These are phyloP conservation scores for Trichosurus vulpecula DNA, from an alignment of 2,797 vertebrate species.

Conservation along the genomic window DNA sequence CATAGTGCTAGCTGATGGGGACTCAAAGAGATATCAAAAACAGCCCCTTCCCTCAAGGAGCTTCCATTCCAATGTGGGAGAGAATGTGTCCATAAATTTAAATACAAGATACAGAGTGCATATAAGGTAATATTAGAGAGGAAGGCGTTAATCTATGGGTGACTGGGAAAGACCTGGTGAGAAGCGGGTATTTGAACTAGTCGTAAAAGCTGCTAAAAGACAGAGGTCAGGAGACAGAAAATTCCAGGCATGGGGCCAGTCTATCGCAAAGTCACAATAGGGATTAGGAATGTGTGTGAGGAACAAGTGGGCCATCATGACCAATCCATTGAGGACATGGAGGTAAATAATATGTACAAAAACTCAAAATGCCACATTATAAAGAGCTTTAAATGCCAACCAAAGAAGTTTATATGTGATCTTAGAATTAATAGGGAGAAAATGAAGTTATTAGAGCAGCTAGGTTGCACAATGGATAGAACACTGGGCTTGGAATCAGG, in stretches of 20 bases:
- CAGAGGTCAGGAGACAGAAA: background rate
- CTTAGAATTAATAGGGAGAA: background rate
- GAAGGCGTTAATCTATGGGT: background rate
- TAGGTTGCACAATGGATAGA: background rate
- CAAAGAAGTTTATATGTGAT: background rate
- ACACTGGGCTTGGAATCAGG: background rate
- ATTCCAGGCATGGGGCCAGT: background rate
- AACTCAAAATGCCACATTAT: background rate
- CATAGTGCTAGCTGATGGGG: background rate
- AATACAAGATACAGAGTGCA: background rate
- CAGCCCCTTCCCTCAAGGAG: background rate
- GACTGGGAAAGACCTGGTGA: background rate
- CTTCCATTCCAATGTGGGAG: background rate
- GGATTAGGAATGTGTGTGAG: background rate
- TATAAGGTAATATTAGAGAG: background rate
- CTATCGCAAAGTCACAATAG: background rate
- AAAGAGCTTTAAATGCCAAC: background rate
- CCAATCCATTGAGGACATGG: background rate
- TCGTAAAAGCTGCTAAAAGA: background rate
- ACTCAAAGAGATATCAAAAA: background rate
- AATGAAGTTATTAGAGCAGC: background rate
- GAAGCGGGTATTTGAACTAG: background rate
- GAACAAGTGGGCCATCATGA: background rate
- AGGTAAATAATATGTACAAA: background rate
- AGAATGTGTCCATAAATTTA: background rate